Percentiles rank a stretch among this genome's conserved stretches.
Conservation (phyloP, 1,140 invertebrate genomes). For the Homalodisca vitripennis region DNA sequence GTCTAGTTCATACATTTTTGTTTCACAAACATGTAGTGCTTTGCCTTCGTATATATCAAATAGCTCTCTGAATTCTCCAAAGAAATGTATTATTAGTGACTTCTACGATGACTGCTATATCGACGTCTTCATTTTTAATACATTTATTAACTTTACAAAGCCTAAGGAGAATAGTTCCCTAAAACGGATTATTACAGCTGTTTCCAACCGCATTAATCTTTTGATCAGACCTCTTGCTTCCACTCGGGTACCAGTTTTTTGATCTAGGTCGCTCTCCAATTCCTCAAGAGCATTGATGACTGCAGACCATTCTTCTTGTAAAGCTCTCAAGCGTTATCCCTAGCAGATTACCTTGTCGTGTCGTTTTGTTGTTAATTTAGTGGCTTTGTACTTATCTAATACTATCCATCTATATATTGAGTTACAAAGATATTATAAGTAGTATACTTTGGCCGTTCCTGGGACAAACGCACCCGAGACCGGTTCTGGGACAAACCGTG, state of each 20-base stretch:
- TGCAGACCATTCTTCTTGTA: conserved; percentile 30
- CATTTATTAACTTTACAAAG: conserved; percentile 20
- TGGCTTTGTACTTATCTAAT: conserved; percentile 23
- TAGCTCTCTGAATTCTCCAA: conserved; percentile 26
- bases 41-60: conserved; percentile 31
- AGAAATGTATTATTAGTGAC: conserved; percentile 22
- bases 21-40: conserved; percentile 28
- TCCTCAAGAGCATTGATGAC: conserved; percentile 30
- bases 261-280: conserved; percentile 32
- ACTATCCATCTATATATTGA: conserved; percentile 37
- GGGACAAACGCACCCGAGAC: too few relatives aligned
- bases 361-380: conserved; percentile 19
- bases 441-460: too few relatives aligned
- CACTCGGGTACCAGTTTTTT: conserved; percentile 33
- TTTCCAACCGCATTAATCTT: conserved; percentile 32
- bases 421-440: conserved; percentile 40
- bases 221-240: conserved; percentile 33
- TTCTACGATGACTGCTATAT: conserved; percentile 4
- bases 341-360: conserved; percentile 35
- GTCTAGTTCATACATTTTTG: conserved; percentile 7
- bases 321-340: conserved; percentile 32
- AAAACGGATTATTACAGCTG: conserved; percentile 31
- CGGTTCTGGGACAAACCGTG: too few relatives aligned
- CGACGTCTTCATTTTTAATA: conserved; percentile 17
- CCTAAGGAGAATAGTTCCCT: conserved; percentile 20